A percentile compares a stretch with the other conserved stretches of the same genome.
Conservation (phyloP, 2,888 invertebrate species). For the Pocota personata region DNA sequence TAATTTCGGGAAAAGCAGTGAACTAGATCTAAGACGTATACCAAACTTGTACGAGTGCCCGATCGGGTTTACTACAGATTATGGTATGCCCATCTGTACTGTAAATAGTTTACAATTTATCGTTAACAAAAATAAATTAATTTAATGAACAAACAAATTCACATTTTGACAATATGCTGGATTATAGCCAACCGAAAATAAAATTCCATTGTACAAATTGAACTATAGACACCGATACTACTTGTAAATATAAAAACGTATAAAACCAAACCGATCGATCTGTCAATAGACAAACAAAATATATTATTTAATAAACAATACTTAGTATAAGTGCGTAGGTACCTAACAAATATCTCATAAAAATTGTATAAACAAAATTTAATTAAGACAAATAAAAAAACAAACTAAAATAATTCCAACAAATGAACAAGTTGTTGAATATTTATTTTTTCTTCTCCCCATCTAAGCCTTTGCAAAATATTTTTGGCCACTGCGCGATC, state of each 20-base stretch:
- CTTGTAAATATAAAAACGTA: conserved; percentile 24
- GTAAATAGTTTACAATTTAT: conserved; percentile 39
- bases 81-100: conserved; percentile 3
- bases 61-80: background rate
- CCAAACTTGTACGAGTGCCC: conserved; percentile 6
- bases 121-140: background rate
- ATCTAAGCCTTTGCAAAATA: conserved; percentile 31
- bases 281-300: background rate
- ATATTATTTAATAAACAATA: background rate
- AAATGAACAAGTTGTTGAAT: conserved; percentile 30
- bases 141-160: background rate
- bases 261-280: conserved; percentile 7
- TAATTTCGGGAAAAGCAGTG: conserved; percentile 82
- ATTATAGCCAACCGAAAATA: conserved; percentile 29
- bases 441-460: conserved; percentile 14
- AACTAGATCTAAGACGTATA: conserved; percentile 77
- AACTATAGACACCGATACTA: conserved; percentile 27
- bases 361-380: conserved; percentile 43
- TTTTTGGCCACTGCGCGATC: conserved; percentile 54
- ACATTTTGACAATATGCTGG: conserved; percentile 56
- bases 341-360: conserved; percentile 44
- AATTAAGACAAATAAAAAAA: conserved; percentile 42
- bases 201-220: conserved; percentile 49
- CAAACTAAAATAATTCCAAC: conserved; percentile 8
- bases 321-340: conserved; percentile 37